Conservation (phyloP, 2,888 invertebrate species). For the Euplagia quadripunctaria region DNA sequence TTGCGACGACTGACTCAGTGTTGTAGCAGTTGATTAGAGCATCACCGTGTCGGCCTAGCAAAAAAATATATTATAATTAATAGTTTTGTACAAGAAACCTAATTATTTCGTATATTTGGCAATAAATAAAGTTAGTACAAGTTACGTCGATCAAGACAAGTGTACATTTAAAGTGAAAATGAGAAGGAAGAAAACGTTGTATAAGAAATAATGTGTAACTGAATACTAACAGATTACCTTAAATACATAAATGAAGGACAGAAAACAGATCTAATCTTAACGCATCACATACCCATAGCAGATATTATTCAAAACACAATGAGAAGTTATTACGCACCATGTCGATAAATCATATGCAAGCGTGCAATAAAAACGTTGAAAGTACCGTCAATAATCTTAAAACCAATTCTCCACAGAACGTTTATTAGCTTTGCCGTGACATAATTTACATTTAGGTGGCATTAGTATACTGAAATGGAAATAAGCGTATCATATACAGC, state of each 20-base stretch:
- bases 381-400: not conserved
- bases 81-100: not conserved
- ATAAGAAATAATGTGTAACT: not conserved
- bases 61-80: not conserved
- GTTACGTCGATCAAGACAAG: too few relatives aligned
- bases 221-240: not conserved
- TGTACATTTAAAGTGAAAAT: too few relatives aligned
- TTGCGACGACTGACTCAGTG: constrained; percentile 74
- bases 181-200: not conserved
- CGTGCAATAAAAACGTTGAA: not conserved
- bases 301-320: not conserved
- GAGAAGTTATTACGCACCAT: not conserved
- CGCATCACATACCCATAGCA: not conserved
- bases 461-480: not conserved
- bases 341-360: not conserved
- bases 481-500: not conserved
- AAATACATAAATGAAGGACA: not conserved
- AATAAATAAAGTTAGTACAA: not conserved
- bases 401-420: not conserved
- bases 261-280: not conserved
- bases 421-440: not conserved
- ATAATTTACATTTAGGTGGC: not conserved
- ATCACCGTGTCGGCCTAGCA: constrained; percentile 88
- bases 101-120: not conserved
- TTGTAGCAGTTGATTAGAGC: constrained; percentile 88